phyloP scores from a whole-genome alignment of 2,113 vertebrate species.

The Anguilla rostrata region DNA sequence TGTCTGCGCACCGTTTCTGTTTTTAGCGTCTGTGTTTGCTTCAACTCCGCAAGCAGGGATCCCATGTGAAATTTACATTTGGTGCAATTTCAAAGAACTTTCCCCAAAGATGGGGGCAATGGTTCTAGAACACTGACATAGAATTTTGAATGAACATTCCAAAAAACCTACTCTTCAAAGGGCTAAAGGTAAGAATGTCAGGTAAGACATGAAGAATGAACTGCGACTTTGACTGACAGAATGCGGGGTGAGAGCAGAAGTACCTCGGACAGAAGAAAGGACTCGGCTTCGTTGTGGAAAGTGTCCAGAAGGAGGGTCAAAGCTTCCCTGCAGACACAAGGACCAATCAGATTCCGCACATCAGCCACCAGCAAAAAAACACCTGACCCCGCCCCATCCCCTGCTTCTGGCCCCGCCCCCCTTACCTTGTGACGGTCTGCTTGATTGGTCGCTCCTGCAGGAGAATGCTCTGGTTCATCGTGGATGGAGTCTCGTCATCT shows the following conservation, averaged over 20 bases:
- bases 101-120: too few species aligned
- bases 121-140: too few species aligned
- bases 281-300: conserved; percentile 90
- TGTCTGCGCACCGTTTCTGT: too few species aligned
- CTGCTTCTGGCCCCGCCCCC: not conserved
- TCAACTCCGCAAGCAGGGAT: too few species aligned
- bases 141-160: too few species aligned
- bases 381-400: not conserved
- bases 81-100: too few species aligned
- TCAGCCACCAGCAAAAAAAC: not conserved
- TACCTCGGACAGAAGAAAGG: conserved; percentile 86
- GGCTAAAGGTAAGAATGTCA: too few species aligned
- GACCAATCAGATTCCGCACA: not conserved
- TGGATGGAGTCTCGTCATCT: conserved; percentile 81
- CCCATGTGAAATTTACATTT: too few species aligned
- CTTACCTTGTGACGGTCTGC: conserved; percentile 94
- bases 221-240: not conserved
- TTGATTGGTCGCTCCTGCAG: conserved; percentile 93
- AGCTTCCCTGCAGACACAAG: conserved; percentile 77
- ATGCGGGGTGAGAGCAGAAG: not conserved
- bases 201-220: too few species aligned
- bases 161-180: too few species aligned
- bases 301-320: conserved; percentile 91
- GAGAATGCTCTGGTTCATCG: conserved; percentile 89
- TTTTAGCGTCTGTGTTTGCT: too few species aligned